Percentiles rank a stretch among this genome's conserved stretches.
Evolutionary conservation across 1,140 invertebrate genomes (phyloP).

Genomic region (Diprion similis): DNA sequence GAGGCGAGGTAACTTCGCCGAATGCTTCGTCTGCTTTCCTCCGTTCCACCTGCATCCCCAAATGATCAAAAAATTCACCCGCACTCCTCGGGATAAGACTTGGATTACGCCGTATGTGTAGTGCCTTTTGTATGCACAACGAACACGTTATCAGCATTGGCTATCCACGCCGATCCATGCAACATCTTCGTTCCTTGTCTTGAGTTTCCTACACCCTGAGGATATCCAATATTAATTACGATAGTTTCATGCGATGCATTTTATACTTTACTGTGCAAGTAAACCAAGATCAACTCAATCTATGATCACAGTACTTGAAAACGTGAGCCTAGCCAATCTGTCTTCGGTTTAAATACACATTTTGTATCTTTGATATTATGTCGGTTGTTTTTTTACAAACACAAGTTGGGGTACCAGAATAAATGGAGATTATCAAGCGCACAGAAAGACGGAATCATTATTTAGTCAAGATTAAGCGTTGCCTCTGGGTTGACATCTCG

Average conservation of each 20-base stretch:
- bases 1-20: slow-evolving; percentile 48
- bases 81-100: slow-evolving; percentile 35
- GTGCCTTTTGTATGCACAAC: slow-evolving; percentile 26
- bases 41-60: slow-evolving; percentile 51
- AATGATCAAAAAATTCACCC: slow-evolving; percentile 34
- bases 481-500: slow-evolving; percentile 19
- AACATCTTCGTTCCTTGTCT: neutral
- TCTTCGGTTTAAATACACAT: neutral
- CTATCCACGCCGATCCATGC: neutral
- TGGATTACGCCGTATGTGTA: slow-evolving; percentile 37
- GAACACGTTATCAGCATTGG: too few species aligned
- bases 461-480: too few species aligned
- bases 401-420: too few species aligned
- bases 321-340: neutral
- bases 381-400: too few species aligned
- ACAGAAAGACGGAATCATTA: too few species aligned
- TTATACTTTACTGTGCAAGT: neutral
- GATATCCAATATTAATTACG: too few species aligned
- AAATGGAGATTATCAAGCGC: too few species aligned
- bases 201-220: neutral
- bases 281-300: neutral
- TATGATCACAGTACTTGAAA: neutral
- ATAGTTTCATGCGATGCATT: neutral
- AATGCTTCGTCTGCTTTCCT: slow-evolving; percentile 33
- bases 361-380: too few species aligned